phyloP scores from a whole-genome alignment of 2,797 vertebrate species.

The Dicrostonyx torquatus region DNA sequence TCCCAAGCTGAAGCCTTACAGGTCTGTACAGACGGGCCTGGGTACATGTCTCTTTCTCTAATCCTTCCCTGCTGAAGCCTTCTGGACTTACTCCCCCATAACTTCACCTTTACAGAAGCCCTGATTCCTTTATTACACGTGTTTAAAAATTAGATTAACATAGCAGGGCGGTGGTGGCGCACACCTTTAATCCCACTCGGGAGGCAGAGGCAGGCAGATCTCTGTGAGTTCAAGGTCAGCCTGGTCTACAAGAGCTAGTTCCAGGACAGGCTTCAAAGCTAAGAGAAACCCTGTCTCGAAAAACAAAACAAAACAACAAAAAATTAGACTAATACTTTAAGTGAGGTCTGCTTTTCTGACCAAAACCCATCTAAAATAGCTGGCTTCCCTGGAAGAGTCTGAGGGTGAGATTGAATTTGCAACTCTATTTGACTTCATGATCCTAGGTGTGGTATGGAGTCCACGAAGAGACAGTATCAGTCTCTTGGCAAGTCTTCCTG shows the following conservation, averaged over 20 bases:
- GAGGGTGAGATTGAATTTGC: constrained; percentile 7
- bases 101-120: not conserved
- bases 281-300: no score
- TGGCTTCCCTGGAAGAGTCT: not conserved
- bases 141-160: not conserved
- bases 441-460: not conserved
- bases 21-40: not conserved
- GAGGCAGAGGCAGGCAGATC: no score
- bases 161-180: no score
- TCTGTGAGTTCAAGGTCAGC: no score
- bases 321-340: not conserved
- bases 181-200: no score
- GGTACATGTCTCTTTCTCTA: not conserved
- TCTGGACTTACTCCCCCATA: not conserved
- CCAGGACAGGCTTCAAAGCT: no score
- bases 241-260: no score
- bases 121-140: constrained; percentile 31
- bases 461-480: not conserved
- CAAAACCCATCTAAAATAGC: not conserved
- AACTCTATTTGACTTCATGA: constrained; percentile 12
- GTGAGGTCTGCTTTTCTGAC: constrained; percentile 17
- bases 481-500: not conserved
- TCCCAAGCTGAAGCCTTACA: not conserved
- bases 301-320: not conserved
- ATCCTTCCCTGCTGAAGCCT: not conserved